Percentiles rank a stretch among this genome's conserved stretches.
phyloP scores from a whole-genome alignment of 2,797 vertebrate species.

The Lagorchestes hirsutus region DNA sequence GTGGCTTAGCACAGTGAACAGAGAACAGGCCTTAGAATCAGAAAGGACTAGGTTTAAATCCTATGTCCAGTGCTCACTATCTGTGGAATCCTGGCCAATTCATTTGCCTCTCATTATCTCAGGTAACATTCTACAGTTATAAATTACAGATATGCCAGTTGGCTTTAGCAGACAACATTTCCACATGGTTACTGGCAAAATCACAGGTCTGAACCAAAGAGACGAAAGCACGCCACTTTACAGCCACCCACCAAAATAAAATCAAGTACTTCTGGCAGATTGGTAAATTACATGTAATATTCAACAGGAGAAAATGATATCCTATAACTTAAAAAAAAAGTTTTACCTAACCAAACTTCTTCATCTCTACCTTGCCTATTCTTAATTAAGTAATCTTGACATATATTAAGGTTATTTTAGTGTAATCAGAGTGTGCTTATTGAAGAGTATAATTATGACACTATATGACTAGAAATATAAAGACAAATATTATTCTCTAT shows the following conservation, averaged over 20 bases:
- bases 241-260: neutral
- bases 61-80: neutral
- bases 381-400: conserved; percentile 30
- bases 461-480: neutral
- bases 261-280: neutral
- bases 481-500: conserved; percentile 18
- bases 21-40: neutral
- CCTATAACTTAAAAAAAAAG: neutral
- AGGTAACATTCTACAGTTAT: neutral
- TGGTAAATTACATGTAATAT: neutral
- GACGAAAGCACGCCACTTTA: neutral
- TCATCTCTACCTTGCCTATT: conserved; percentile 2
- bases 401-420: conserved; percentile 12
- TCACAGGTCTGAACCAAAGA: neutral
- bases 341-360: conserved; percentile 28
- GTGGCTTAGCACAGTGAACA: neutral
- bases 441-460: conserved; percentile 23
- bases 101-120: neutral
- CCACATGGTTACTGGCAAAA: neutral
- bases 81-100: neutral
- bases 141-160: neutral
- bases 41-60: neutral
- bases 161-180: neutral
- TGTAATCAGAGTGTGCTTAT: neutral
- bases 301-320: neutral